phyloP scores from a whole-genome alignment of 2,888 invertebrate species.

The Philereme transversata region DNA sequence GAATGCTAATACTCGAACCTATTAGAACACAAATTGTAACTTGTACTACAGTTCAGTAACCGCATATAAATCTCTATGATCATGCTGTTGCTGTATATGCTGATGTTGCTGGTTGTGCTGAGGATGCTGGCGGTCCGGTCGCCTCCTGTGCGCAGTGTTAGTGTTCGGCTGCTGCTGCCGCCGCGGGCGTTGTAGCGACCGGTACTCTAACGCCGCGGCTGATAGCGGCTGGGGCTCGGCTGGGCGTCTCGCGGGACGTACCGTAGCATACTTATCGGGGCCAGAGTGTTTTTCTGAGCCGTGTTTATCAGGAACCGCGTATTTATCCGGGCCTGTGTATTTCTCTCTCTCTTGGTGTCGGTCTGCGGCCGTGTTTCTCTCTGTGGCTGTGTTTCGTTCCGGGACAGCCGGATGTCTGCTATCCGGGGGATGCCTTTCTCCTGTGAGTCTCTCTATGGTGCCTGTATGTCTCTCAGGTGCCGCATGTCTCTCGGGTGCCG shows the following conservation, averaged over 20 bases:
- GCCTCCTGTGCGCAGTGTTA: slow-evolving; percentile 46
- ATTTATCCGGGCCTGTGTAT: slow-evolving; percentile 38
- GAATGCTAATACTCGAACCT: no score
- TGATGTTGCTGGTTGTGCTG: slow-evolving; percentile 40
- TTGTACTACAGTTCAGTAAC: slow-evolving; percentile 79
- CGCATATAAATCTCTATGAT: slow-evolving; percentile 87
- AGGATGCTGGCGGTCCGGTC: slow-evolving; percentile 32
- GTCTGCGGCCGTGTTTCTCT: slow-evolving; percentile 19
- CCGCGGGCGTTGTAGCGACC: slow-evolving; percentile 83
- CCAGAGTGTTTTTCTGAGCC: slow-evolving; percentile 26
- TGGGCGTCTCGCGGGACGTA: slow-evolving; percentile 66
- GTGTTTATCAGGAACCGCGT: slow-evolving; percentile 33
- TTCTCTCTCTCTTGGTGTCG: slow-evolving; percentile 41
- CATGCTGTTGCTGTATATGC: slow-evolving; percentile 46
- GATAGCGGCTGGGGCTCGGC: slow-evolving; percentile 80
- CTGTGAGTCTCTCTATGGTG: slow-evolving; percentile 8
- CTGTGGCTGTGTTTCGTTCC: slow-evolving; percentile 2
- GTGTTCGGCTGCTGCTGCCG: slow-evolving; percentile 52
- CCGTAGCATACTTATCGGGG: slow-evolving; percentile 73
- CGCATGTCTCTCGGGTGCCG: slow-evolving; percentile 11
- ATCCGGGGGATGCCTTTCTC: slow-evolving; percentile 1
- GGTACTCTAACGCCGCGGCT: slow-evolving; percentile 82
- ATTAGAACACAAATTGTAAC: no score
- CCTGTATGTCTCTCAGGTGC: slow-evolving; percentile 15
- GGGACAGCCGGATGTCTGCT: not conserved